Base-by-base conservation (phyloP, 2,888 invertebrate species). In the Nomada ruficornis region DNA sequence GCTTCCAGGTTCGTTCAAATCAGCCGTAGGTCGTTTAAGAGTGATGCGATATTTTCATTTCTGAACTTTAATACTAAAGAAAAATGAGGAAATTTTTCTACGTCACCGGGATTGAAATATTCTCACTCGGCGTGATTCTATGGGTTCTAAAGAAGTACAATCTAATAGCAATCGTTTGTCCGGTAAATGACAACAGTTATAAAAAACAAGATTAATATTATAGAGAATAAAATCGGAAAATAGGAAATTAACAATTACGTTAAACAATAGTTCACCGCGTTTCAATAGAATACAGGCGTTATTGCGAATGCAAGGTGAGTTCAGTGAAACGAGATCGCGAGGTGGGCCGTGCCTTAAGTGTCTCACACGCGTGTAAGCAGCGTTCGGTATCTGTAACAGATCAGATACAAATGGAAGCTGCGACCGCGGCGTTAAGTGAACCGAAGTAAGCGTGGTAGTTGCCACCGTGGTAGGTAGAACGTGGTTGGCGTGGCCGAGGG, bases 321-420 rank as follows among this genome's bases (percentile, higher is more conserved):
- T 47, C 26, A 26, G 20, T 62, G 80, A 72, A 69, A 80, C 63
- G 62, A 74, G 76, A 77, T 71, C 69, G 83, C 64, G 54, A 63
- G 75, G 67, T 80, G 73, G 73, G 60, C 70, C 76, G 50, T 70
- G 72, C 78, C 78, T 82, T 72, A 76, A 83, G 60, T 64, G 78
- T 80, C 80, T 78, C 62, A 18, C 64, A 63, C 67, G 77, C 78
- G 83, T 87, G 86, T 83, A 86, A 87, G 74, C 82, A 60, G 71
- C 75, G 69, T 82, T 84, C 82, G 80, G 80, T 90, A 90, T 90
- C 90, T 86, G 85, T 86, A 86, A 90, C 85, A 88, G 86, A 90
- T 90, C 89, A 75, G 87, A 80, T 87, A 89, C 89, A 89, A 90
- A 90, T 90, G 88, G 87, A 83, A 87, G 83, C 84, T 71, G 81